phyloP scores from a whole-genome alignment of 2,113 vertebrate genomes.

The Chloropsis hardwickii region DNA sequence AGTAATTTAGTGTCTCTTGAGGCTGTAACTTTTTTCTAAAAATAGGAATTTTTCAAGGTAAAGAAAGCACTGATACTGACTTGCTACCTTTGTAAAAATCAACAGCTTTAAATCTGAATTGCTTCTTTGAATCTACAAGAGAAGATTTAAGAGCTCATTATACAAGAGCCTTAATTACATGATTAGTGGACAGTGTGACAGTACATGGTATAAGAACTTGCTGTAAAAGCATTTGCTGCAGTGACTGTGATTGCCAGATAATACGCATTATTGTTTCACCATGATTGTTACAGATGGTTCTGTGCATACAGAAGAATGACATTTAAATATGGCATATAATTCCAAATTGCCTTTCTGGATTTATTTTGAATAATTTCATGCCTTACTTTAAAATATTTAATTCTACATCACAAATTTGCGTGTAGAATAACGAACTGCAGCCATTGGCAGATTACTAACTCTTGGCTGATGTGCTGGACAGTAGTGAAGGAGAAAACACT shows the following conservation, averaged over 20 bases:
- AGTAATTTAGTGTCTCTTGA: background rate
- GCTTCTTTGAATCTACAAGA: background rate
- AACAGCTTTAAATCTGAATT: conserved; percentile 4
- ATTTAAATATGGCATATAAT: background rate
- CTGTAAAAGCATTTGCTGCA: conserved; percentile 2
- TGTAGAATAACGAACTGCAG: background rate
- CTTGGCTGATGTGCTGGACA: background rate
- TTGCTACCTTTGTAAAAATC: background rate
- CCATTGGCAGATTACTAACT: background rate
- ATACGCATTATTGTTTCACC: background rate
- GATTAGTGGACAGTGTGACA: conserved; percentile 52
- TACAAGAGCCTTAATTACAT: conserved; percentile 2
- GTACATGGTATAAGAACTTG: background rate
- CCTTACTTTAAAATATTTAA: conserved; percentile 2
- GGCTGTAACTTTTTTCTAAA: background rate
- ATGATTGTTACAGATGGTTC: background rate
- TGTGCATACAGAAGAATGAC: background rate
- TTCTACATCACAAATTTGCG: background rate
- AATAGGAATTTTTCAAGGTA: background rate
- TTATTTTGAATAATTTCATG: conserved; percentile 15
- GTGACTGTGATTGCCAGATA: background rate
- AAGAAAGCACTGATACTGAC: background rate
- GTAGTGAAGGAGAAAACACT: background rate
- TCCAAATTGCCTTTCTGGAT: background rate
- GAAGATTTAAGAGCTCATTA: conserved; percentile 20